Percentiles rank a stretch among this genome's conserved stretches.
phyloP scores from a whole-genome alignment of 2,888 invertebrate species.

The Drosophila pegasa region DNA sequence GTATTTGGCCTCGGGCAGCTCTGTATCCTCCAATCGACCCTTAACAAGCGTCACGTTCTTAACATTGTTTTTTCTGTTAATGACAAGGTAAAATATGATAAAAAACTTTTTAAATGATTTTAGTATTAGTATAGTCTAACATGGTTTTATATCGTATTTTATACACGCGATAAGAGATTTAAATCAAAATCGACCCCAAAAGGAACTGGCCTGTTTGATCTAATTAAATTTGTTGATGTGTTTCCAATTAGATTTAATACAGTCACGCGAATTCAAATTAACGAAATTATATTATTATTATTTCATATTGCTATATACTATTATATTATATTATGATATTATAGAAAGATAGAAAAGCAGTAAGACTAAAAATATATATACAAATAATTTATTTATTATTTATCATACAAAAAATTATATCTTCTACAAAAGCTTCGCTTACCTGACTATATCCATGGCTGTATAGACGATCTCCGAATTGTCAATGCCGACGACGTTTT shows the following conservation, averaged over 20 bases:
- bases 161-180: too few species aligned
- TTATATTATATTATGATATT: too few species aligned
- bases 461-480: conserved; percentile 98
- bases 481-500: conserved; percentile 95
- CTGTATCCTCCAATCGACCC: conserved; percentile 94
- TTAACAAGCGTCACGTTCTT: conserved; percentile 91
- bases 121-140: too few species aligned
- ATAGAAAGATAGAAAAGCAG: neutral
- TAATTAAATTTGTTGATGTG: neutral
- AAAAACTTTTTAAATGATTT: too few species aligned
- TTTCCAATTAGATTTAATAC: neutral
- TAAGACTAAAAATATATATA: neutral
- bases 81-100: neutral
- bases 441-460: conserved; percentile 97
- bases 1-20: conserved; percentile 90
- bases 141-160: too few species aligned
- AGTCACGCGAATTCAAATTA: neutral
- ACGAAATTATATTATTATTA: neutral
- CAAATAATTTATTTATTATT: neutral
- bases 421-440: conserved; percentile 42
- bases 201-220: too few species aligned
- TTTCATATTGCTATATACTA: too few species aligned
- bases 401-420: too few species aligned
- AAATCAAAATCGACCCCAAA: too few species aligned
- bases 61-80: conserved; percentile 83